Evolutionary conservation across 2,113 vertebrate species (phyloP).

Genomic region (Calyptommatus sinebrachiatus): DNA sequence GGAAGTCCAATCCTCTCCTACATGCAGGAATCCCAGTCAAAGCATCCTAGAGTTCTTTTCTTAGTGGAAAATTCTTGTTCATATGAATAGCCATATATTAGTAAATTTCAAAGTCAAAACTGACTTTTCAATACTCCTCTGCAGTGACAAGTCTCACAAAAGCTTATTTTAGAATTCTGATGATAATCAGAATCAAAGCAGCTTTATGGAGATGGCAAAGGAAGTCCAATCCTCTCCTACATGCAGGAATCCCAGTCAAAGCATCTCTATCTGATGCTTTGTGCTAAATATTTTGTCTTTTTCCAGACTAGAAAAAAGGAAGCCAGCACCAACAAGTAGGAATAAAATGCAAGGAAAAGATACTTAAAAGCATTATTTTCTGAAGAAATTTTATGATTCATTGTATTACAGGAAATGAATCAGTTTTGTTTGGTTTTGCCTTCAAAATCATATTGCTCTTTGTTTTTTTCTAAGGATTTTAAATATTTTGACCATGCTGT

Average conservation of each 20-base stretch:
- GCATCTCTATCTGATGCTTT: neutral
- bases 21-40: no score
- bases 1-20: no score
- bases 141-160: neutral
- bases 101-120: neutral
- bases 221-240: no score
- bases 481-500: neutral
- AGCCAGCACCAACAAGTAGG: neutral
- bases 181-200: neutral
- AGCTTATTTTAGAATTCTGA: neutral
- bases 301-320: neutral
- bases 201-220: no score
- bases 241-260: no score
- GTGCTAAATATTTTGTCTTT: neutral
- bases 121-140: neutral
- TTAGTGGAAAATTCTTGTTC: conserved; percentile 15
- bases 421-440: neutral
- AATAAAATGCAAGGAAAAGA: neutral
- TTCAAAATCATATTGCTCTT: neutral
- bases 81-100: conserved; percentile 27
- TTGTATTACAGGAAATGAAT: neutral
- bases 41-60: neutral
- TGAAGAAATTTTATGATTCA: neutral
- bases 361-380: neutral
- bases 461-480: neutral